Conservation (phyloP, 2,888 invertebrate species). For the Machimus rusticus region DNA sequence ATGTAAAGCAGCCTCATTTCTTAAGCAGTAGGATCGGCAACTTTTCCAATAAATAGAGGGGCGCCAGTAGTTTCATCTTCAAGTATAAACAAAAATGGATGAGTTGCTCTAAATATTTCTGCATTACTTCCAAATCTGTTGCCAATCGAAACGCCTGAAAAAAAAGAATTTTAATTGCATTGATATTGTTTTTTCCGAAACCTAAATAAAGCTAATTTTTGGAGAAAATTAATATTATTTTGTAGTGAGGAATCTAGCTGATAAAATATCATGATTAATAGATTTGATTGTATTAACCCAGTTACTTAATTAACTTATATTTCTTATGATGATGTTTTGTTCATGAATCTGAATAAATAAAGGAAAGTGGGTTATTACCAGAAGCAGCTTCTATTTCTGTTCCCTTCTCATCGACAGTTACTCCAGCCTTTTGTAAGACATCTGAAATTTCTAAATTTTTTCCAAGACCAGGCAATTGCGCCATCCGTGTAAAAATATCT, state of each 20-base stretch:
- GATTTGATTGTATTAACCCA: no score
- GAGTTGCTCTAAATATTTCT: not conserved
- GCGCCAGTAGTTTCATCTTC: slow-evolving; percentile 10
- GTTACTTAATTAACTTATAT: no score
- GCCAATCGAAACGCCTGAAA: not conserved
- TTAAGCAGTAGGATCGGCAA: not conserved
- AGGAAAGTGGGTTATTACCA: not conserved
- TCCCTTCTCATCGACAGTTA: not conserved
- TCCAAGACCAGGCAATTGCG: not conserved
- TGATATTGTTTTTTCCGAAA: no score
- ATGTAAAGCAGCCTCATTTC: not conserved
- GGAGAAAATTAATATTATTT: no score
- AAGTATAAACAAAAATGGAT: not conserved
- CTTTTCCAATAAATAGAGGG: not conserved
- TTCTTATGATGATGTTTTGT: not conserved
- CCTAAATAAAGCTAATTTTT: no score
- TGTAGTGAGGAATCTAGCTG: no score
- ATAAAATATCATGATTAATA: no score
- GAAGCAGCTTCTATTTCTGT: not conserved
- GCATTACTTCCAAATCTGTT: not conserved
- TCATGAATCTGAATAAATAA: not conserved
- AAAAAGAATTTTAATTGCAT: not conserved
- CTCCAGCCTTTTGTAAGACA: slow-evolving; percentile 5
- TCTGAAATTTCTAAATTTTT: not conserved
- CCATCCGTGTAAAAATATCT: not conserved